phyloP scores from a whole-genome alignment of 2,113 vertebrate species.

The Hyperopisus bebe region DNA sequence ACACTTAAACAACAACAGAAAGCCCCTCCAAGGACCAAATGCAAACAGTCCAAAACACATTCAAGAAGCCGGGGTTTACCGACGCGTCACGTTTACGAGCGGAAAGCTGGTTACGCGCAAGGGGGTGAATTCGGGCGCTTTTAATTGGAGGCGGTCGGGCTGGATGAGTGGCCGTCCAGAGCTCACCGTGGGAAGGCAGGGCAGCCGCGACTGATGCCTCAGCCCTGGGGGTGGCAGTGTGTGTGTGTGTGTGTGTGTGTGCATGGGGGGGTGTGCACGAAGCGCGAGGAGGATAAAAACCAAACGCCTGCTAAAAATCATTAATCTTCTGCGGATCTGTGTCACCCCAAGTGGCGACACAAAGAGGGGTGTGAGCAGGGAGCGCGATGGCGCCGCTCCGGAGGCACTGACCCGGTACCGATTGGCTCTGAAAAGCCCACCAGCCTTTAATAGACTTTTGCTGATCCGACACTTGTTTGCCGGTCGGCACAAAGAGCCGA shows the following conservation, averaged over 20 bases:
- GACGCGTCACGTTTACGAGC: background rate
- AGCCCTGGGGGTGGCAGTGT: background rate
- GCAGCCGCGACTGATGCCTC: background rate
- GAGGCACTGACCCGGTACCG: conserved; percentile 96
- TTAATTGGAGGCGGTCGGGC: background rate
- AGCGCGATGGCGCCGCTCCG: conserved; percentile 88
- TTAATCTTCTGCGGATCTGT: conserved; percentile 89
- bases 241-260: background rate
- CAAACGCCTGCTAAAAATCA: conserved; percentile 77
- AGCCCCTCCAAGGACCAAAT: background rate
- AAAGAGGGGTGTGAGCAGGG: conserved; percentile 77
- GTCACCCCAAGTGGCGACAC: conserved; percentile 79
- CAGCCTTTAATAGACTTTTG: conserved; percentile 99
- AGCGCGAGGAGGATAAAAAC: conserved; percentile 20
- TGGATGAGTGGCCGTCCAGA: background rate
- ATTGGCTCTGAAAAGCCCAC: conserved; percentile 99
- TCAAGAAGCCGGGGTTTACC: background rate
- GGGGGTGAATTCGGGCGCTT: background rate
- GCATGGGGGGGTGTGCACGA: background rate
- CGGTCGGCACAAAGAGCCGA: conserved; percentile 95
- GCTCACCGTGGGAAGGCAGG: background rate
- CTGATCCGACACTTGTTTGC: conserved; percentile 99
- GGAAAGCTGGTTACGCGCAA: background rate
- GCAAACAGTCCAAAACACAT: conserved; percentile 5
- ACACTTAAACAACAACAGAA: conserved; percentile 5